Evolutionary conservation across 2,797 vertebrate species (phyloP).

Genomic region (Meda fulgida): DNA sequence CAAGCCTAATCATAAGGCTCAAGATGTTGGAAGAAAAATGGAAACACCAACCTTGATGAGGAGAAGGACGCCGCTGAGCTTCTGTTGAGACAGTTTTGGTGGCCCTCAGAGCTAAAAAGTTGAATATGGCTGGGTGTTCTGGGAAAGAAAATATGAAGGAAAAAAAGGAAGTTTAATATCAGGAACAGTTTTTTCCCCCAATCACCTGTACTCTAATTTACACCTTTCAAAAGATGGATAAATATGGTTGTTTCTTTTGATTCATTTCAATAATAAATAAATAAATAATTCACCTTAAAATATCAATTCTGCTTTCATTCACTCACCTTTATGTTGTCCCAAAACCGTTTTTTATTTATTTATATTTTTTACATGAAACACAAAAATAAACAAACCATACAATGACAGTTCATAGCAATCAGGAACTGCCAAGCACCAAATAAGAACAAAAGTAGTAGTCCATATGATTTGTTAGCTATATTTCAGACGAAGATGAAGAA

Average conservation of each 20-base stretch:
- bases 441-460: not conserved
- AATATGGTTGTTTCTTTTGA: not conserved
- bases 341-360: no score
- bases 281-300: not conserved
- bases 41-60: slow-evolving; percentile 80
- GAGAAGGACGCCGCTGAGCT: slow-evolving; percentile 81
- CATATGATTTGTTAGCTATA: not conserved
- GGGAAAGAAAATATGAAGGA: slow-evolving; percentile 80
- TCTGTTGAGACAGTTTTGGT: slow-evolving; percentile 76
- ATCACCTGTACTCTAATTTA: slow-evolving; percentile 2
- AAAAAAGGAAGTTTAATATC: slow-evolving; percentile 60
- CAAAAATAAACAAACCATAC: not conserved
- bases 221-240: not conserved
- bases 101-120: slow-evolving; percentile 85
- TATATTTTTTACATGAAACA: not conserved
- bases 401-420: not conserved
- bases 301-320: not conserved
- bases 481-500: no score
- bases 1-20: slow-evolving; percentile 67
- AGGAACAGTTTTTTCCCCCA: not conserved
- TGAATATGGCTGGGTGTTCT: slow-evolving; percentile 88
- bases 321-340: slow-evolving; percentile 9
- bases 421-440: not conserved
- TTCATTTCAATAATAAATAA: not conserved
- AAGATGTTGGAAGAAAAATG: slow-evolving; percentile 52